These are phyloP conservation scores for Oncorhynchus mykiss DNA, from an alignment of 2,113 vertebrate genomes.

Conservation along the genomic window DNA sequence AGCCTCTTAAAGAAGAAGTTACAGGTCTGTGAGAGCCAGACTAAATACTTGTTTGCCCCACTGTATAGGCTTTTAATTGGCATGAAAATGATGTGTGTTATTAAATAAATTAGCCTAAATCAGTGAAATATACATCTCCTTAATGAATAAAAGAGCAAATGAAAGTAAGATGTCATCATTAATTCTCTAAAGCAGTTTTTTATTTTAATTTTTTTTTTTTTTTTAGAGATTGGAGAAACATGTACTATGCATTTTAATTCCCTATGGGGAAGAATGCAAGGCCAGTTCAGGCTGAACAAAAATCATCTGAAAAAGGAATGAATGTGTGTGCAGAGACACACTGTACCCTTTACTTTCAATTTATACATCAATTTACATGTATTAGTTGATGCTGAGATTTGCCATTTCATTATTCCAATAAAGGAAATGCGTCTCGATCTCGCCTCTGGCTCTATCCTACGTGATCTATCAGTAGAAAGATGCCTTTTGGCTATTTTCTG, in stretches of 20 bases:
- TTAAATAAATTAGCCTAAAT: no score
- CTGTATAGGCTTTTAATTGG: background rate
- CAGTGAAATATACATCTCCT: no score
- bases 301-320: background rate
- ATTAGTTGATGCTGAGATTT: constrained; percentile 55
- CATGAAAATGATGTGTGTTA: no score
- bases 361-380: constrained; percentile 63
- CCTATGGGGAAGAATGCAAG: background rate
- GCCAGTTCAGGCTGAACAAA: background rate
- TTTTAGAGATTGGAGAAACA: background rate
- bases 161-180: background rate
- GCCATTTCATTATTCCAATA: constrained; percentile 53
- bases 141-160: background rate
- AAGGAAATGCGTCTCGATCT: constrained; percentile 53
- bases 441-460: constrained; percentile 50
- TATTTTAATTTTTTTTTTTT: background rate
- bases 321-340: constrained; percentile 36
- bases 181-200: background rate
- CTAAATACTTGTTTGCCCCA: no score
- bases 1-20: no score
- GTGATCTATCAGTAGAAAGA: constrained; percentile 52
- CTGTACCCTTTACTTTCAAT: constrained; percentile 44
- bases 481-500: constrained; percentile 62
- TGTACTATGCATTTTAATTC: background rate
- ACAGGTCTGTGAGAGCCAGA: no score